These are phyloP conservation scores for Eristalis pertinax DNA, from an alignment of 2,888 invertebrate species.

Conservation along the genomic window DNA sequence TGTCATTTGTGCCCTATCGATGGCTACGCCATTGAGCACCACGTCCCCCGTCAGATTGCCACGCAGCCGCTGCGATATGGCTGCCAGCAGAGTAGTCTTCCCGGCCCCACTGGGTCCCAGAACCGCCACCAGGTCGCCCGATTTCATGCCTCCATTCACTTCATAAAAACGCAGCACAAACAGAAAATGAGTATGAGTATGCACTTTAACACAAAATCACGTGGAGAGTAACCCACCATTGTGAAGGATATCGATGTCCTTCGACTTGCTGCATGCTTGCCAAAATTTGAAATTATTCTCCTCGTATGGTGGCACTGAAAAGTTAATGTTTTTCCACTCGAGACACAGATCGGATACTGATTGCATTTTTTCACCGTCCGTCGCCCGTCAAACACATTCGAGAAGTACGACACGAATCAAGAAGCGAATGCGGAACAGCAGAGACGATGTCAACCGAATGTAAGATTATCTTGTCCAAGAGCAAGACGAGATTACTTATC, in stretches of 20 bases:
- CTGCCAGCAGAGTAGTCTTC: constrained; percentile 88
- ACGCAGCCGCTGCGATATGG: constrained; percentile 87
- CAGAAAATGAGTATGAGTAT: not conserved
- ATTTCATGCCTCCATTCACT: constrained; percentile 87
- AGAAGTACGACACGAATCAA: not conserved
- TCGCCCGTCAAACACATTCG: constrained; percentile 5
- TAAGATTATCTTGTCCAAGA: constrained; percentile 10
- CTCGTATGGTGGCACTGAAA: constrained; percentile 78
- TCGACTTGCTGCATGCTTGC: constrained; percentile 77
- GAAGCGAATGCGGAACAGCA: constrained; percentile 5
- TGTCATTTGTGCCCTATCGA: constrained; percentile 86
- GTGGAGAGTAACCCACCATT: constrained; percentile 75
- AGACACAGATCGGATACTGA: constrained; percentile 75
- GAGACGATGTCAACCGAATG: constrained; percentile 15
- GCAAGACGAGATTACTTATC: constrained; percentile 31
- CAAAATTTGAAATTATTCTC: constrained; percentile 79
- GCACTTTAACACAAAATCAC: not conserved
- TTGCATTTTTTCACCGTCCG: constrained; percentile 36
- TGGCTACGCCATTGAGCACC: constrained; percentile 86
- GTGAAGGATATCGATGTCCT: constrained; percentile 77
- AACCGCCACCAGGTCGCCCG: constrained; percentile 88
- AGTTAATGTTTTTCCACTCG: constrained; percentile 80
- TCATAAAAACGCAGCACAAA: constrained; percentile 61
- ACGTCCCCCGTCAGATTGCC: constrained; percentile 87
- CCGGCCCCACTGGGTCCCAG: constrained; percentile 90